Percentiles rank a stretch among this genome's conserved stretches.
Conservation (phyloP, 2,888 invertebrate species). For the Caenorhabditis sp. region DNA sequence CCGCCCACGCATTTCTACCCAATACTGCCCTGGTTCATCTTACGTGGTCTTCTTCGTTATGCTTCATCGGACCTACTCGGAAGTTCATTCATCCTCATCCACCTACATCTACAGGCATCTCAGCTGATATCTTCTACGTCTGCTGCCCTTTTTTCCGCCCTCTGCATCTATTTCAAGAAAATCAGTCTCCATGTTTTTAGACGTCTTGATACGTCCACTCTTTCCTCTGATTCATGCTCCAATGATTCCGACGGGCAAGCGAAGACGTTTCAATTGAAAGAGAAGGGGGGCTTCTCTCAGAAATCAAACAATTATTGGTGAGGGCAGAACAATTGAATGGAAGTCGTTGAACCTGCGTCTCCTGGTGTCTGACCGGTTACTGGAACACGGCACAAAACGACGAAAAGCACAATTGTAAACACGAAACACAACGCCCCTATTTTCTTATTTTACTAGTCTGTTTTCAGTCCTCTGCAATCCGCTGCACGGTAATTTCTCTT, state of each 20-base stretch:
- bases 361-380: conserved; percentile 4
- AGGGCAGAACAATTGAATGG: background rate
- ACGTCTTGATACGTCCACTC: background rate
- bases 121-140: conserved; percentile 1
- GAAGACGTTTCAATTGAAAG: no score
- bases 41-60: no score
- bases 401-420: conserved; percentile 26
- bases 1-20: no score
- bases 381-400: conserved; percentile 2
- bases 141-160: background rate
- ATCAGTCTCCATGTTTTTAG: background rate
- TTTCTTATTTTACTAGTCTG: conserved; percentile 1
- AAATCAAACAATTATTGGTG: conserved; percentile 3
- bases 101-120: background rate
- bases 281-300: background rate
- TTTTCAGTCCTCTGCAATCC: no score
- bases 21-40: no score
- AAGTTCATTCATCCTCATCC: background rate
- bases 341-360: background rate
- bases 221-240: conserved; percentile 12
- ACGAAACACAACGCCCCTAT: background rate
- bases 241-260: no score
- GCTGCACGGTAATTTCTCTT: no score
- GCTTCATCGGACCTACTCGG: no score
- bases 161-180: background rate